Conservation (phyloP, 2,888 invertebrate genomes). For the Scaptomyza caliginosa region DNA sequence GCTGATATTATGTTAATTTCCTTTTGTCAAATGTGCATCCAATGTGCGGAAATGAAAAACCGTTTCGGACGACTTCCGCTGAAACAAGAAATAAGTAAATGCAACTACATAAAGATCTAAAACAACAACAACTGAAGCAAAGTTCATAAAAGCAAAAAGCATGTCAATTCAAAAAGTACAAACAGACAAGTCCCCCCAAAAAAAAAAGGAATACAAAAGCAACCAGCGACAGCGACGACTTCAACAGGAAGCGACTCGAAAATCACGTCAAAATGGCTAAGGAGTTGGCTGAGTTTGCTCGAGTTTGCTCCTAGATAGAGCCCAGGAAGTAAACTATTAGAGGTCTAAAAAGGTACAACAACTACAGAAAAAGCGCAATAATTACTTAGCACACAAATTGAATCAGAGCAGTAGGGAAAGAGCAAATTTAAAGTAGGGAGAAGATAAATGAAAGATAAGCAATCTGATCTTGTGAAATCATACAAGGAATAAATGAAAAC, state of each 20-base stretch:
- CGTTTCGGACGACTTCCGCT: constrained; percentile 68
- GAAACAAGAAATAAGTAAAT: constrained; percentile 41
- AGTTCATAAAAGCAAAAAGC: constrained; percentile 76
- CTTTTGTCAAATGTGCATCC: constrained; percentile 15
- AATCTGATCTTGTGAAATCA: constrained; percentile 82
- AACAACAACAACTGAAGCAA: constrained; percentile 35
- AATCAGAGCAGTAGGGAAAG: constrained; percentile 43
- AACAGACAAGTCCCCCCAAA: constrained; percentile 56
- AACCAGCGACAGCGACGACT: constrained; percentile 35
- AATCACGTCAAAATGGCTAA: constrained; percentile 77
- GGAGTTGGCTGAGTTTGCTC: too few relatives aligned
- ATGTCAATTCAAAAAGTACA: constrained; percentile 66
- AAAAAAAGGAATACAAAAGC: constrained; percentile 25
- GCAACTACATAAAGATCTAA: too few relatives aligned
- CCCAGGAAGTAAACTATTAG: constrained; percentile 82
- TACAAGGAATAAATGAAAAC: constrained; percentile 70
- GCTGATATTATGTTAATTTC: constrained; percentile 65
- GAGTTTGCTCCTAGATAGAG: constrained; percentile 53
- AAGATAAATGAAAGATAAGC: constrained; percentile 61
- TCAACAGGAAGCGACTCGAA: constrained; percentile 81
- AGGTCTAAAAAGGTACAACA: constrained; percentile 51
- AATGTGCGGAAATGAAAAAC: constrained; percentile 60
- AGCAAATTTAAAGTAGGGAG: constrained; percentile 12
- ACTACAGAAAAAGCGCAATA: constrained; percentile 71
- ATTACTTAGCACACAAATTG: constrained; percentile 62